Conservation (phyloP, 2,113 vertebrate species). For the Gallinago media region DNA sequence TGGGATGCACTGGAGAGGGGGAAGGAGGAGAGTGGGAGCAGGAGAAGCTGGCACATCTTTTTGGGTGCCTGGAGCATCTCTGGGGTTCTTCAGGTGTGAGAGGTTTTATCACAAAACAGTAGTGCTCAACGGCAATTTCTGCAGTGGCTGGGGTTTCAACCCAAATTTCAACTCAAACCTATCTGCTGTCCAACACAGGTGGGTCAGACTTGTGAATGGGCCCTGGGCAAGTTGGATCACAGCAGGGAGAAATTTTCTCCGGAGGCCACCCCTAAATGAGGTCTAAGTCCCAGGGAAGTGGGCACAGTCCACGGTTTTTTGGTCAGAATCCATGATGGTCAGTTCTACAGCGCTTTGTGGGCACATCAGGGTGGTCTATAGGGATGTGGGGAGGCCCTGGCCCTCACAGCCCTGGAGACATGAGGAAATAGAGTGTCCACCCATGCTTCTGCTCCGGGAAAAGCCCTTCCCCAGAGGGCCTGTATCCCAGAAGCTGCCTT, state of each 20-base stretch:
- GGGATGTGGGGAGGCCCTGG: not conserved
- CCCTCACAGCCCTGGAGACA: not conserved
- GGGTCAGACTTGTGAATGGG: not conserved
- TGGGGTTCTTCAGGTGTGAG: not conserved
- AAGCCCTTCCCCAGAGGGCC: not conserved
- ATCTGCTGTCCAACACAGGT: rapidly evolving
- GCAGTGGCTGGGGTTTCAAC: not conserved
- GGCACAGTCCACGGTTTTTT: rapidly evolving
- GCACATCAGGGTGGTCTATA: not conserved
- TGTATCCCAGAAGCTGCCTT: not conserved
- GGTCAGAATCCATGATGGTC: not conserved
- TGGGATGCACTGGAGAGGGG: not conserved
- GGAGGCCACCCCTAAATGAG: not conserved
- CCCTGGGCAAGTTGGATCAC: not conserved
- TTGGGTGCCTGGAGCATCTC: not conserved
- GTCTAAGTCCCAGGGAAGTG: not conserved
- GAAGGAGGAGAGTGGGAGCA: not conserved
- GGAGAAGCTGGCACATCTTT: not conserved
- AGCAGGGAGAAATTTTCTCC: not conserved
- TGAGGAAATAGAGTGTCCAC: not conserved
- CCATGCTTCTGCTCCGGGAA: not conserved
- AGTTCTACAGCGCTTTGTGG: not conserved
- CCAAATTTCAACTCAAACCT: not conserved
- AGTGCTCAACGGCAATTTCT: rapidly evolving
- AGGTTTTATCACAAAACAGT: not conserved